phyloP scores from a whole-genome alignment of 2,888 invertebrate species.

The Plagiodera versicolora region DNA sequence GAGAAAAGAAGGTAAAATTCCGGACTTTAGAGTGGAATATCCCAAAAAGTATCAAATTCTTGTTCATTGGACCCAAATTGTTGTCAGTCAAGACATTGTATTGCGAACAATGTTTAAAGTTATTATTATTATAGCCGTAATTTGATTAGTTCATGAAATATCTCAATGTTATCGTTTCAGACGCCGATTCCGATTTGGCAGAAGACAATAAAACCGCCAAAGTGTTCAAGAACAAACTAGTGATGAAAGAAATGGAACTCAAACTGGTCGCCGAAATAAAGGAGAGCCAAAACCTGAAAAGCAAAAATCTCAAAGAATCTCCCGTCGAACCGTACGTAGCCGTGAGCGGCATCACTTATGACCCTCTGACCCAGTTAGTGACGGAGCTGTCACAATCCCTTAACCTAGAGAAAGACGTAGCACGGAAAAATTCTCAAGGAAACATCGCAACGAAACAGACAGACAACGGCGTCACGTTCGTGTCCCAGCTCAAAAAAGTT shows the following conservation, averaged over 20 bases:
- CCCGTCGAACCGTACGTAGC: slow-evolving; percentile 53
- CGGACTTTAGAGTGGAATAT: too few relatives aligned
- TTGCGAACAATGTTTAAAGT: too few relatives aligned
- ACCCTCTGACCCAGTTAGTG: slow-evolving; percentile 79
- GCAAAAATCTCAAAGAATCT: slow-evolving; percentile 60
- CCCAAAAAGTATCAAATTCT: too few relatives aligned
- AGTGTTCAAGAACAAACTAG: slow-evolving; percentile 58
- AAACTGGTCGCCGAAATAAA: slow-evolving; percentile 84
- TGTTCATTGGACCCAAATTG: too few relatives aligned
- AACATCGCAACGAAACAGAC: slow-evolving; percentile 36
- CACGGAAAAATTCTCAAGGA: slow-evolving; percentile 40
- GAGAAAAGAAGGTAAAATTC: too few relatives aligned
- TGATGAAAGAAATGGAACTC: slow-evolving; percentile 82
- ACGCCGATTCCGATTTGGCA: slow-evolving; percentile 30
- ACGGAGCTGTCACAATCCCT: slow-evolving; percentile 84
- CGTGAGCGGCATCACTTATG: slow-evolving; percentile 61
- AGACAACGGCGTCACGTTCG: slow-evolving; percentile 56
- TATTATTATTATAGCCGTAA: too few relatives aligned
- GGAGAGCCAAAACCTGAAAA: slow-evolving; percentile 71
- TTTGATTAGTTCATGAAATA: too few relatives aligned
- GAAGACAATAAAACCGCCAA: slow-evolving; percentile 49
- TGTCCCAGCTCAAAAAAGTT: slow-evolving; percentile 73
- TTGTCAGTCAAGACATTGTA: too few relatives aligned
- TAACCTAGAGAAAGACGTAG: slow-evolving; percentile 52
- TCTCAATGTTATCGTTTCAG: slow-evolving; percentile 25